Percentiles rank a stretch among this genome's conserved stretches.
Conservation (phyloP, 2,113 vertebrate genomes). For the Benitochromis conjunctus region DNA sequence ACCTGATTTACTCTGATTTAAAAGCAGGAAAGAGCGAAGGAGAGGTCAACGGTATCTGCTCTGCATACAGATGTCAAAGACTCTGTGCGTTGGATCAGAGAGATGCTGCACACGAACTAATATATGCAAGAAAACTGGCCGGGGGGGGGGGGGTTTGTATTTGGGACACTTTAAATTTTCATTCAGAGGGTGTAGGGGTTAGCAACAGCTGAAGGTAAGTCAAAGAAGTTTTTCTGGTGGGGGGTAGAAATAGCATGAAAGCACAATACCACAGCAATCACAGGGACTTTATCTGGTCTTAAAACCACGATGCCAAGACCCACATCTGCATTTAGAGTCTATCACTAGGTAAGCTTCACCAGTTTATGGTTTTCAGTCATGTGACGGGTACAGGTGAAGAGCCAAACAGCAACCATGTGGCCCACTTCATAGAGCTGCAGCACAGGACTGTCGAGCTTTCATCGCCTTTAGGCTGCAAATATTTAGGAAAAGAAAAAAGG, state of each 20-base stretch:
- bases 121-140: background rate
- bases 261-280: background rate
- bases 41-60: slow-evolving; percentile 14
- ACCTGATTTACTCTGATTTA: slow-evolving; percentile 54
- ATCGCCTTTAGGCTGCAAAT: background rate
- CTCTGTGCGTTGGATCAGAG: background rate
- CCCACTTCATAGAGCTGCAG: background rate
- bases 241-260: background rate
- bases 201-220: background rate
- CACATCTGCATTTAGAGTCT: background rate
- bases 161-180: background rate
- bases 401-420: no score
- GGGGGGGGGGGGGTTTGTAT: background rate
- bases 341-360: background rate
- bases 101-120: background rate
- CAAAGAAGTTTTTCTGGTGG: background rate
- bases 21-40: background rate
- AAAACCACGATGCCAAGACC: background rate
- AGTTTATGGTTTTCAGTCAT: background rate
- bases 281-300: background rate
- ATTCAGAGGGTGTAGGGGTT: background rate
- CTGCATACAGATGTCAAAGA: background rate
- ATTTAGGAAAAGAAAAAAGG: background rate
- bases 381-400: background rate
- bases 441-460: background rate